Evolutionary conservation across 2,888 invertebrate genomes (phyloP), one percentile per base, ranked within the genome.

Genomic region (Amblyjoppa proteus): DNA sequence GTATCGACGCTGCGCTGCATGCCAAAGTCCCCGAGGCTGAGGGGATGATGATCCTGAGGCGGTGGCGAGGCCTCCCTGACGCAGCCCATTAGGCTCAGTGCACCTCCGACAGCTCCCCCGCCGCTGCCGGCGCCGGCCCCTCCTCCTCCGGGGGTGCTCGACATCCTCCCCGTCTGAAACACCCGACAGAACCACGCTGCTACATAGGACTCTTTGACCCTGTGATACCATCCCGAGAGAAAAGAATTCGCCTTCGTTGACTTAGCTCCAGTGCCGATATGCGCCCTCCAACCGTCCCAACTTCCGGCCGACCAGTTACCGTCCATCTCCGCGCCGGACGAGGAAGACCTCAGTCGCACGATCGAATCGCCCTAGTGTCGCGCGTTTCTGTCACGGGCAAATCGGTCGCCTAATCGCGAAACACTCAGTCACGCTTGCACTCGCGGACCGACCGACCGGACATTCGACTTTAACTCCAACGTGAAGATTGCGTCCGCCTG

Each of bases 81-180:
- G 91, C 95, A 96, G 79, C 95, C 96, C 96, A 97, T 97, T 92
- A 96, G 95, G 91, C 95, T 95, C 89, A 95, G 95, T 91, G 95
- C 95, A 92, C 96, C 96, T 91, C 95, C 95, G 91, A 95, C 95
- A 91, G 95, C 95, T 92, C 95, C 95, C 93, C 94, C 94, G 92
- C 92, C 93, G 91, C 87, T 84, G 77, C 90, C 88, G 61, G 89
- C 89, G 88, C 94, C 95, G 92, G 94, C 85, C 91, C 94, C 94
- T 66, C 82, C 84, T 90, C 93, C 94, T 93, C 94, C 79, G 78
- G 87, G 53, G 88, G 86, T 68, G 84, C 81, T 88, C 86, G 91
- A 92, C 90, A 92, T 92, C 76, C 89, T 89, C 84, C 87, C 87
- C 73, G 80, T 89, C 93, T 93, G 92, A 91, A 93, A 93, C 90